Percentiles rank a stretch among this genome's conserved stretches.
Conservation (phyloP, 2,888 invertebrate genomes). For the Cacoxenus indagator region DNA sequence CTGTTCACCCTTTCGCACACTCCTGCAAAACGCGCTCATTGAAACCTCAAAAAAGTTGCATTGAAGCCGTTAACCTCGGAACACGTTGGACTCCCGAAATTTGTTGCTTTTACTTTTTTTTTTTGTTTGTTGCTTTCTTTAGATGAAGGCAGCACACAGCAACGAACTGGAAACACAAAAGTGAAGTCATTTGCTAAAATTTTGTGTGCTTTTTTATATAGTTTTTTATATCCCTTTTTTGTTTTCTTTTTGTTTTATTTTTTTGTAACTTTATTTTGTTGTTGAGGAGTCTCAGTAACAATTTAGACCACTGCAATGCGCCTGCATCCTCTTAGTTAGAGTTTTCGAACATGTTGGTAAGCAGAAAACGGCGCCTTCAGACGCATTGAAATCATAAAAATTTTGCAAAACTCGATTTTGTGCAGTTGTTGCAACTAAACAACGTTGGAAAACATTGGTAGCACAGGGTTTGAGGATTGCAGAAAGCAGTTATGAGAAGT, state of each 20-base stretch:
- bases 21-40: conserved; percentile 27
- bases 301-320: background rate
- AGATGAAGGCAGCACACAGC: conserved; percentile 54
- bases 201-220: background rate
- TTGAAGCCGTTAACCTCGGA: conserved; percentile 69
- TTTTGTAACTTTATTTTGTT: background rate
- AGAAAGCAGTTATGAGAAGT: too few species aligned
- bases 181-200: conserved; percentile 67
- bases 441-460: background rate
- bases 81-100: conserved; percentile 61
- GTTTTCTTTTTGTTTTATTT: background rate
- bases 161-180: conserved; percentile 38
- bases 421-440: background rate
- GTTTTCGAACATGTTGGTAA: background rate
- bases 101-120: conserved; percentile 28
- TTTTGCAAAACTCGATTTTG: background rate
- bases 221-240: conserved; percentile 6
- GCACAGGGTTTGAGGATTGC: too few species aligned
- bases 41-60: conserved; percentile 67
- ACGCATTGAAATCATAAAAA: background rate
- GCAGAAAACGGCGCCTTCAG: background rate
- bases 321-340: background rate
- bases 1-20: too few species aligned
- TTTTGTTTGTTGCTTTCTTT: conserved; percentile 31
- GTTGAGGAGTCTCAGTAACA: background rate